Base-by-base conservation (phyloP, 2,113 vertebrate genomes). In the Phalacrocorax carbo region DNA sequence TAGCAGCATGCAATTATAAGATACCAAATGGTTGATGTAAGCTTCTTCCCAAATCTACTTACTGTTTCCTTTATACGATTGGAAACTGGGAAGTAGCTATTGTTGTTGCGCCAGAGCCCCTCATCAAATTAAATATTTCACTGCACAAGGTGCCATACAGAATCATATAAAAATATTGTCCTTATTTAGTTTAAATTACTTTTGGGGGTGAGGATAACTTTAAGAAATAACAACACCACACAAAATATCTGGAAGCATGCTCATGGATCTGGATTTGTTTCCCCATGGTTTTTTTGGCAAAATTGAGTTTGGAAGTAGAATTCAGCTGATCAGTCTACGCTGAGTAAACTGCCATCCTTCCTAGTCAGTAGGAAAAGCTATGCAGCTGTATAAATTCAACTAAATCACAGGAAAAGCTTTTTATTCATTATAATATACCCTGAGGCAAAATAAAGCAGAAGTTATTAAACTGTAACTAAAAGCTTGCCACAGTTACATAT, bases 341-440 rank as follows among this genome's bases (percentile, higher is more conserved):
- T 73, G 90, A 94, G 76, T 95, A 93, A 94, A 61, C n/a, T 73
- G 52, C 32, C 73, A 64, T 96, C 88, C 70, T 97, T 96, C 62
- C 90, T 69, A 78, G 91, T 80, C 85, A 49, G 92, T 91, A 97
- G 93, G 96, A 93, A 97, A 97, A 93, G 84, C 86, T 93, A 97
- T 80, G 90, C 95, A 97, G 92, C 96, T 98, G 92, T 95, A 94
- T 95, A 98, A 98, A 98, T 96, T 95, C 79, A 95, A 86, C 85
- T 91, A 96, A 94, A 91, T 94, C 86, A 96, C 57, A 91, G 96
- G 49, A 92, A 95, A 98, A 91, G 57, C 26, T 70, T 83, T 95
- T 96, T 95, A 82, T 97, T 97, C 94, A 88, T 95, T 96, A 95
- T 93, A 96, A 97, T 96, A 96, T 13, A 66, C 15, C 78, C 57